Base-by-base conservation (phyloP, 2,888 invertebrate genomes). In the Spodoptera exigua region DNA sequence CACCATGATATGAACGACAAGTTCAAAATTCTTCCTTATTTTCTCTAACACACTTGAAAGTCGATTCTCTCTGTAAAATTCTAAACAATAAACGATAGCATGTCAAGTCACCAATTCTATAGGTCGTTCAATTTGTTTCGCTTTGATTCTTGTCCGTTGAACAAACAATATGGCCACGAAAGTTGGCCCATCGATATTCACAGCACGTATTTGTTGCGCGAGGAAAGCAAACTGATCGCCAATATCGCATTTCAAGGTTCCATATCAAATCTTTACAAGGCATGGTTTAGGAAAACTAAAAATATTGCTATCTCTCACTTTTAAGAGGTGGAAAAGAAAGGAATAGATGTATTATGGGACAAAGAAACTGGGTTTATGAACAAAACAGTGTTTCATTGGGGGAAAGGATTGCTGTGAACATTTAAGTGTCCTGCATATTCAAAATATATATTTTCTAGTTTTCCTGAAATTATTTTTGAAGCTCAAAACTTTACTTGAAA, bases 181-280 rank as follows among this genome's bases (percentile, higher is more conserved):
- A 67, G 68, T 65, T 46, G 12, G 18, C 27, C 37, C 45, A 64
- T 61, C 21, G n/a, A 13, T 65, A 74, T 74, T 71, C 74, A 2
- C 12, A 34, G 37, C 76, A 74, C 76, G 69, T 64, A 45, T 43
- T 55, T 44, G 35, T 54, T 61, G 59, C 44, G 60, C 76, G 71
- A 43, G 61, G 57, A 62, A 52, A 52, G 69, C 64, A 67, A 74
- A 67, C 63, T 47, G 69, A 76, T 71, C 46, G 56, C 40, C 57
- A 65, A 61, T 72, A 68, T 56, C 68, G 37, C 36, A 55, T 69
- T 76, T 67, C 61, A 60, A 72, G 62, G 63, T 58, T 58, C 59
- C 61, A 64, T 67, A 70, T 60, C 62, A 61, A 75, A 75, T 72
- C 58, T 61, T 62, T 59, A 53, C 55, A 55, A 44, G 52, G 11